Percentiles rank a stretch among this genome's conserved stretches.
Evolutionary conservation across 2,797 vertebrate genomes (phyloP).

Genomic region (Aldrovandia affinis): DNA sequence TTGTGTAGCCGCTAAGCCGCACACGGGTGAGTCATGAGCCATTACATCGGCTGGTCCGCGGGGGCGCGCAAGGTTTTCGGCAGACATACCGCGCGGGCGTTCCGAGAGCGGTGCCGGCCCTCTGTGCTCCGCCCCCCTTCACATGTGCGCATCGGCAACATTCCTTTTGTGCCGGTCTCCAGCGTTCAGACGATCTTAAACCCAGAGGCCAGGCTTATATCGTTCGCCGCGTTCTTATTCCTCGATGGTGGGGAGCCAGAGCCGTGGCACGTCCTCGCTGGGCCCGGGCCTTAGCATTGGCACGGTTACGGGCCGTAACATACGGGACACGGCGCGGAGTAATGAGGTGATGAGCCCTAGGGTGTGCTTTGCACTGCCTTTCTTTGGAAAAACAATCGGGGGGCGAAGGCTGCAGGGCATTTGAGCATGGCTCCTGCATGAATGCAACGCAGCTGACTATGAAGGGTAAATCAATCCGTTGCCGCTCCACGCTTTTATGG

Average conservation of each 20-base stretch:
- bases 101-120: neutral
- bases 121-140: neutral
- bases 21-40: neutral
- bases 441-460: slow-evolving; percentile 80
- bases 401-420: slow-evolving; percentile 76
- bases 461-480: slow-evolving; percentile 81
- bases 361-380: slow-evolving; percentile 78
- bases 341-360: slow-evolving; percentile 78
- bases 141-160: neutral
- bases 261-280: slow-evolving; percentile 38
- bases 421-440: slow-evolving; percentile 78
- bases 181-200: neutral
- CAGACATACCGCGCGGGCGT: neutral
- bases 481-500: slow-evolving; percentile 51
- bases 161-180: neutral
- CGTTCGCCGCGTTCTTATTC: neutral
- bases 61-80: neutral
- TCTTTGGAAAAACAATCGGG: slow-evolving; percentile 82
- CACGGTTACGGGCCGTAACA: slow-evolving; percentile 41
- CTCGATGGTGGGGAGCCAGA: slow-evolving; percentile 35
- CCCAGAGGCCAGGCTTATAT: neutral
- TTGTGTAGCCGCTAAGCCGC: neutral
- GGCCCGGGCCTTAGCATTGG: slow-evolving; percentile 46
- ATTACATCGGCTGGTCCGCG: neutral
- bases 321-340: slow-evolving; percentile 43